Percentiles rank a stretch among this genome's conserved stretches.
Conservation (phyloP, 1,140 invertebrate genomes). For the Anastrepha ludens region DNA sequence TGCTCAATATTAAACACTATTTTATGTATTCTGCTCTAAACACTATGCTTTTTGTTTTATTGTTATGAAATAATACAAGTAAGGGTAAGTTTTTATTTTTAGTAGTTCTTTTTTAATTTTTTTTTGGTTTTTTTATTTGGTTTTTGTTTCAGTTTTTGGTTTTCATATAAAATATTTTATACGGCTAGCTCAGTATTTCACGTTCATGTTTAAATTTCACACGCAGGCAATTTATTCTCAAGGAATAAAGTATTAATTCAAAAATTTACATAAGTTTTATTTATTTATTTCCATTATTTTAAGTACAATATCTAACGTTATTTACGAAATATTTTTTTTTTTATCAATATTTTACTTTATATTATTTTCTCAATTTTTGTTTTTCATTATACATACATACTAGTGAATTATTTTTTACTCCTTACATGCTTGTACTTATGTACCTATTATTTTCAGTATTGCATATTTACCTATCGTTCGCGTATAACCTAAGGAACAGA, state of each 20-base stretch:
- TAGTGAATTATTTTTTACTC: conserved; percentile 53
- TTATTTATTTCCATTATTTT: conserved; percentile 52
- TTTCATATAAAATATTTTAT: conserved; percentile 56
- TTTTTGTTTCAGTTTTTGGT: conserved; percentile 52
- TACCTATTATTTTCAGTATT: conserved; percentile 43
- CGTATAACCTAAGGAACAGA: conserved; percentile 58
- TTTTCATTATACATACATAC: conserved; percentile 53
- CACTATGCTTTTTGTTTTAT: conserved; percentile 40
- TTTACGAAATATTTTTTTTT: conserved; percentile 53
- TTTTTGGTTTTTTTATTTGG: conserved; percentile 46
- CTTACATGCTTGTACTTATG: conserved; percentile 14
- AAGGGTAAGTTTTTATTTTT: conserved; percentile 54
- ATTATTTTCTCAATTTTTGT: background rate
- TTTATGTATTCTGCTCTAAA: conserved; percentile 53
- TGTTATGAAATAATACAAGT: conserved; percentile 49
- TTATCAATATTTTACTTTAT: conserved; percentile 6
- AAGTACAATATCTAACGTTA: conserved; percentile 50
- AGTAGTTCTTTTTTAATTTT: conserved; percentile 52
- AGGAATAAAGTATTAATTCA: conserved; percentile 53
- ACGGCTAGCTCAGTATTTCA: conserved; percentile 56
- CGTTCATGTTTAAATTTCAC: conserved; percentile 55
- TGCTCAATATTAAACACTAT: conserved; percentile 31
- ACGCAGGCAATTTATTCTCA: conserved; percentile 56
- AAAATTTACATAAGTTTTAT: conserved; percentile 55
- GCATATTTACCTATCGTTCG: conserved; percentile 44